Percentiles rank a stretch among this genome's conserved stretches.
phyloP scores from a whole-genome alignment of 1,140 invertebrate genomes.

The Drosophila eugracilis region DNA sequence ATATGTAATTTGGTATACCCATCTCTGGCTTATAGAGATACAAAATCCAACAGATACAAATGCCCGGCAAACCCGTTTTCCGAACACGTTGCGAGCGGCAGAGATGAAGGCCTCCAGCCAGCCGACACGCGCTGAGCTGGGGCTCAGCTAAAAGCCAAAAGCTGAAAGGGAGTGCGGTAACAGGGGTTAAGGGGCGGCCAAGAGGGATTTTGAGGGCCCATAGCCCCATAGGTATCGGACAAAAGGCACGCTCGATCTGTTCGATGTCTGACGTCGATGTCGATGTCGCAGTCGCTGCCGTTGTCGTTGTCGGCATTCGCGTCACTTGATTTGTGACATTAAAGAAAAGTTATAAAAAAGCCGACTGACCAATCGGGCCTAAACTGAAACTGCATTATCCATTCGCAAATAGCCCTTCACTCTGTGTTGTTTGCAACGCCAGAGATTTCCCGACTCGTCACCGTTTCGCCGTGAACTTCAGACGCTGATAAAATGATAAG shows the following conservation, averaged over 20 bases:
- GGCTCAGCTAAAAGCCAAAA: constrained; percentile 30
- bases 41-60: constrained; percentile 46
- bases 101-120: constrained; percentile 70
- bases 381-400: constrained; percentile 30
- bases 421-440: constrained; percentile 1
- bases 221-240: constrained; percentile 56
- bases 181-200: neutral
- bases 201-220: neutral
- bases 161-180: neutral
- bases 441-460: constrained; percentile 3
- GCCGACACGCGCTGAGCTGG: constrained; percentile 67
- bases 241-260: constrained; percentile 79
- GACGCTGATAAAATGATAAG: constrained; percentile 50
- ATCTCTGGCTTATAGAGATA: constrained; percentile 45
- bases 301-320: constrained; percentile 65
- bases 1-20: constrained; percentile 41
- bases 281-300: too few species aligned
- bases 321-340: constrained; percentile 83
- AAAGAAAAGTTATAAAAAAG: constrained; percentile 74
- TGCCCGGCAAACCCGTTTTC: constrained; percentile 73
- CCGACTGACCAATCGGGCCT: constrained; percentile 58
- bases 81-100: constrained; percentile 71
- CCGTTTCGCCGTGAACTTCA: constrained; percentile 65
- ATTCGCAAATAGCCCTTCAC: constrained; percentile 31
- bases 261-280: constrained; percentile 17